Conservation (phyloP, 2,113 vertebrate genomes). For the Xenopus laevis region DNA sequence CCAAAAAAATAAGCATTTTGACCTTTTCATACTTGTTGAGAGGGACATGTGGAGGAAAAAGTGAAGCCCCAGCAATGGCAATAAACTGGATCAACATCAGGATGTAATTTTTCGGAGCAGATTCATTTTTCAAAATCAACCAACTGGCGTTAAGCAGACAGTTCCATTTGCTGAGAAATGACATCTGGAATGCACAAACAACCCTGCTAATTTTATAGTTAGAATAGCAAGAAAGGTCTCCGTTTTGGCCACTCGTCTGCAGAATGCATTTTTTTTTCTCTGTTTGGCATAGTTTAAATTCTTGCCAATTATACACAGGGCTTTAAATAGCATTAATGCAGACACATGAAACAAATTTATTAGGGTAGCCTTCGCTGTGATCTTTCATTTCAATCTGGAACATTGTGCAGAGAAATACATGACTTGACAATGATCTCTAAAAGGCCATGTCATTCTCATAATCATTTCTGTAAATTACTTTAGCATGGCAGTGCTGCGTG, state of each 20-base stretch:
- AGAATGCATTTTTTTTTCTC: slow-evolving; percentile 5
- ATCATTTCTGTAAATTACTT: slow-evolving; percentile 12
- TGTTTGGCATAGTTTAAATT: slow-evolving; percentile 25
- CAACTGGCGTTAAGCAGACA: background rate
- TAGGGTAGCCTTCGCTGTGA: background rate
- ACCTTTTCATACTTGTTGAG: slow-evolving; percentile 54
- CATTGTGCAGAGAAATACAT: slow-evolving; percentile 8
- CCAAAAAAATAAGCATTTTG: slow-evolving; percentile 57
- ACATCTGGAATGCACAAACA: slow-evolving; percentile 34
- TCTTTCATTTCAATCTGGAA: background rate
- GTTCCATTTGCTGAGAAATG: slow-evolving; percentile 16
- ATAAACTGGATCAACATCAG: slow-evolving; percentile 28
- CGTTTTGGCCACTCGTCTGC: background rate
- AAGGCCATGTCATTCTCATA: slow-evolving; percentile 13
- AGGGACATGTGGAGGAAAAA: slow-evolving; percentile 14
- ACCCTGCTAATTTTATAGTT: slow-evolving; percentile 10
- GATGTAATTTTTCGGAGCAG: slow-evolving; percentile 30
- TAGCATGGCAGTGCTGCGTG: slow-evolving; percentile 9
- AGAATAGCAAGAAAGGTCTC: slow-evolving; percentile 10
- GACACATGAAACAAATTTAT: background rate
- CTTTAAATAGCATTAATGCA: slow-evolving; percentile 7
- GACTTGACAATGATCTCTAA: slow-evolving; percentile 18
- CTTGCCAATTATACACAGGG: slow-evolving; percentile 11
- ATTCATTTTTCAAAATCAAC: slow-evolving; percentile 27
- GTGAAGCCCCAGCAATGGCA: slow-evolving; percentile 17